Base-by-base conservation (phyloP, 2,797 vertebrate species). In the Gastrophryne carolinensis region DNA sequence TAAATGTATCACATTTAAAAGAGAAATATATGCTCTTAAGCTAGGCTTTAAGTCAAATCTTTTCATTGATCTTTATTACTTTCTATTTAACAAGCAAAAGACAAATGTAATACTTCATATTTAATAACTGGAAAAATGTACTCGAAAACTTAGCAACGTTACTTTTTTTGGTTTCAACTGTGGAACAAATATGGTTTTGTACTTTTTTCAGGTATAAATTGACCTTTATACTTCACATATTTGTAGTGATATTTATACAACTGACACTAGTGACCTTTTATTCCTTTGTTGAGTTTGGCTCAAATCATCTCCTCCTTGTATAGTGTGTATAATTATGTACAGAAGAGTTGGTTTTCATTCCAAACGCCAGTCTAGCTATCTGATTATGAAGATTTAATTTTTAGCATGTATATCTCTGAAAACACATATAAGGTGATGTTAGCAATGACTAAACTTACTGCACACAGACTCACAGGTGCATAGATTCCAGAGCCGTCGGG, bases 341-440 rank as follows among this genome's bases (percentile, higher is more conserved):
- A 52, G 21, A 52, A 67, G 50, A 49, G n/a, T 34, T 73, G 49
- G 35, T 26, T 64, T 73, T 65, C 26, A 65, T 57, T 56, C 13
- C 26, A 65, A 30, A 44, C 39, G 50, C 35, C 39, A 34, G 12
- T 17, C 44, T 54, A 23, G 21, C 30, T 13, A 65, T 30, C 71
- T 64, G 52, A 17, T 35, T 56, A 32, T 54, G 26, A 12, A 17
- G 26, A 65, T 50, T 39, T 19, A n/a, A 58, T 64, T 65, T 63
- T 56, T 56, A 63, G 44, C 71, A 53, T 52, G n/a, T 60, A 23
- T 47, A 41, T 73, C 41, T 64, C 58, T 21, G 44, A 63, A 64
- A 53, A 30, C 49, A 56, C 49, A 73, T 72, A 52, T 50, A 63
- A 73, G 53, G 27, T 72, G 41, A 6, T 72, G 39, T 23, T 71